Evolutionary conservation across 2,113 vertebrate genomes (phyloP).

Genomic region (Origma solitaria): DNA sequence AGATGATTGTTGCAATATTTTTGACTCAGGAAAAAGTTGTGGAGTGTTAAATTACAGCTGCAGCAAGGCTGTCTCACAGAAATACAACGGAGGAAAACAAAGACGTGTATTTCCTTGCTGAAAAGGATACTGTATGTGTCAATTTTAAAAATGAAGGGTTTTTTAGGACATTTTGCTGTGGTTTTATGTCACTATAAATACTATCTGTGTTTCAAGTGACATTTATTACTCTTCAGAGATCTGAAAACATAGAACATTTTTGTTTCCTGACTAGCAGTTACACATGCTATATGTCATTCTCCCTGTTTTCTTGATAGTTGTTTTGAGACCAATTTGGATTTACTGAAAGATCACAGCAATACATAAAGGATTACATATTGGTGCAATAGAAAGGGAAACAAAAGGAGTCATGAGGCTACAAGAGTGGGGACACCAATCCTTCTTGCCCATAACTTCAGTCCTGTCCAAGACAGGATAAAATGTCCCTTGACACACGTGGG

Average conservation of each 20-base stretch:
- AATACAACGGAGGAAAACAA: not conserved
- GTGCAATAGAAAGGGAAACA: not conserved
- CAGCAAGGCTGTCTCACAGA: not conserved
- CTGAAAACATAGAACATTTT: not conserved
- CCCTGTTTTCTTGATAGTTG: not conserved
- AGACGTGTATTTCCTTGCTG: not conserved
- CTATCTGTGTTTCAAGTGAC: slow-evolving; percentile 20
- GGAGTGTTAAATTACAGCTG: not conserved
- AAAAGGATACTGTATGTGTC: not conserved
- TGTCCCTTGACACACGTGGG: not conserved
- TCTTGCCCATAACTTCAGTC: not conserved
- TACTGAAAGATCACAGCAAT: slow-evolving; percentile 13
- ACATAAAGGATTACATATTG: not conserved
- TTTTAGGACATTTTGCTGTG: not conserved
- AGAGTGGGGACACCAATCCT: not conserved
- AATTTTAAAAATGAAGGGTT: slow-evolving; percentile 3
- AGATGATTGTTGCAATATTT: not conserved
- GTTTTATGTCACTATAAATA: slow-evolving; percentile 48
- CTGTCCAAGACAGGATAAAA: not conserved
- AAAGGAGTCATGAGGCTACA: not conserved
- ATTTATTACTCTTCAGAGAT: slow-evolving; percentile 35
- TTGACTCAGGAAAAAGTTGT: not conserved
- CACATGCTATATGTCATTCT: not conserved
- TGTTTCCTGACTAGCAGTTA: slow-evolving; percentile 20
- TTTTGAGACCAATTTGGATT: slow-evolving; percentile 41